Evolutionary conservation across 1,140 invertebrate genomes (phyloP), one percentile per base, ranked within the genome.

Genomic region (Drosophila busckii): DNA sequence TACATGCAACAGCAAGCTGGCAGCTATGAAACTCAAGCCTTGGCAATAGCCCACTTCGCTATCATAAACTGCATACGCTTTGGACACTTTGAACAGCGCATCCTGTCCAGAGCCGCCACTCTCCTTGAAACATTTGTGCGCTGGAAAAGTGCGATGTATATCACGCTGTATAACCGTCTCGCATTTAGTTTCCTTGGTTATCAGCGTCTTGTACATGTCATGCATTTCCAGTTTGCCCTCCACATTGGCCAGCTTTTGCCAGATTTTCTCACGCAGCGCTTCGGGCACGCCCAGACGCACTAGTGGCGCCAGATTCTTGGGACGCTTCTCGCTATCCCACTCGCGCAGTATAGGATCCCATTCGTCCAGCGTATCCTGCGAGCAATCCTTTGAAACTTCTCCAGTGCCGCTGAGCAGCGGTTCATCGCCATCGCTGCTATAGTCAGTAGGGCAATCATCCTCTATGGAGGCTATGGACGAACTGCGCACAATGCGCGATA

Each of bases 41-140:
- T 99, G 98, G 88, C 98, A 99, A 89, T 99, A 99, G 20, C 97
- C 96, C 59, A 99, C 95, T 89, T 99, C 98, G 61, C 94, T 92
- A 87, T 99, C 98, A 88, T 97, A 96, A 2, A 99, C 94, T 13
- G 98, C 96, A 88, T 99, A 99, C 0, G 97, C 98, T 88, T 97
- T 96, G 69, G 96, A 97, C 75, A 99, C 94, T 87, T 96, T 95
- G 82, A 97, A 97, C 15, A 99, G 89, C 16, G 96, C 94, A 88
- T 99, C 97, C 89, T 99, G 98, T 0, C 98, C 85, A 37, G 84
- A 88, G 5, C 95, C 96, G 44, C 95, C 95, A 31, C 91, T 93
- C 87, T 97, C 95, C 88, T 96, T 96, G 88, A 99, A 99, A 89
- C 95, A 98, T 84, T 98, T 96, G 88, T 99, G 97, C 22, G 97